Conservation (phyloP, 2,888 invertebrate genomes). For the Acholoe squamosa region DNA sequence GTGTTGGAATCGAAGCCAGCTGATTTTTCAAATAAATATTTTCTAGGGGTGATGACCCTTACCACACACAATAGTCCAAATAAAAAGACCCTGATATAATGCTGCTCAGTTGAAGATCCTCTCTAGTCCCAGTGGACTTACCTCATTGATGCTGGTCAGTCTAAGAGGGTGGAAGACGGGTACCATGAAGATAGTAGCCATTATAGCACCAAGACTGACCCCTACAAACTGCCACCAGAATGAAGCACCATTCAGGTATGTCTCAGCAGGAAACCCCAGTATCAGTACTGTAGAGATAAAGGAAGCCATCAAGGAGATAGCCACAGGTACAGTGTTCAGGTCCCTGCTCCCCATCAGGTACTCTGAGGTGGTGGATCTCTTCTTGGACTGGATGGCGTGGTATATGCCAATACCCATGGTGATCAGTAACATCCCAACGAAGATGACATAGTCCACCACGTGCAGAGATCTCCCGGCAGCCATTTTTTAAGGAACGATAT, state of each 20-base stretch:
- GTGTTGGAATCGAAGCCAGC: too few relatives aligned
- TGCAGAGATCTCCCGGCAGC: neutral
- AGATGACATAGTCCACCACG: slow-evolving; percentile 28
- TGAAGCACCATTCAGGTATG: slow-evolving; percentile 77
- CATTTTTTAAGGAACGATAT: too few relatives aligned
- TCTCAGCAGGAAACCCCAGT: slow-evolving; percentile 81
- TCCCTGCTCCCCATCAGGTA: slow-evolving; percentile 31
- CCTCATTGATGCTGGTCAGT: slow-evolving; percentile 74
- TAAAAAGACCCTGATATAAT: too few relatives aligned
- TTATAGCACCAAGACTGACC: slow-evolving; percentile 74
- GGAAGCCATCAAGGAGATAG: slow-evolving; percentile 42
- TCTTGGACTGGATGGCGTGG: neutral
- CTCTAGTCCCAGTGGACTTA: slow-evolving; percentile 67
- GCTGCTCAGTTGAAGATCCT: too few relatives aligned
- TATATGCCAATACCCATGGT: slow-evolving; percentile 38
- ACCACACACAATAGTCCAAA: too few relatives aligned
- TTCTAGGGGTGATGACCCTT: too few relatives aligned
- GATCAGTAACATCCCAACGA: neutral
- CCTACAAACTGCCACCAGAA: slow-evolving; percentile 77
- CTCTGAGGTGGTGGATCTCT: slow-evolving; percentile 29
- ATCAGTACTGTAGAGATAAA: slow-evolving; percentile 72
- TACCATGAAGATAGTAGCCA: slow-evolving; percentile 77
- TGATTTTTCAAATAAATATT: too few relatives aligned
- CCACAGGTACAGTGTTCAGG: slow-evolving; percentile 10
- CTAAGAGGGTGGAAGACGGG: slow-evolving; percentile 54